Conservation (phyloP, 2,888 invertebrate genomes). For the Petrolisthes cinctipes region DNA sequence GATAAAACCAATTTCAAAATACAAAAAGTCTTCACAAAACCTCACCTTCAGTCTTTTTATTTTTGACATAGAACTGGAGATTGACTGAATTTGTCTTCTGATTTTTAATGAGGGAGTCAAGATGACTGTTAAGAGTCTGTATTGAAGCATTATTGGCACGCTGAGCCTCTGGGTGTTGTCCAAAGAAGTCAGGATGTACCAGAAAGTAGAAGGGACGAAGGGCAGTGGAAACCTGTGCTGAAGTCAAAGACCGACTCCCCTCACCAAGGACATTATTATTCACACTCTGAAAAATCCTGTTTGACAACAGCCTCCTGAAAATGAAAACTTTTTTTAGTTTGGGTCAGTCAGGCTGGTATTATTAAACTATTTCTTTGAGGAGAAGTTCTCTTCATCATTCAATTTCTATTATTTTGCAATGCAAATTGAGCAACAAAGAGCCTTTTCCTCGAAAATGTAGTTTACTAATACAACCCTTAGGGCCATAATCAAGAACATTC, state of each 20-base stretch:
- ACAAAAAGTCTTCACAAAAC: neutral
- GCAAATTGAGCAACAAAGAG: no score
- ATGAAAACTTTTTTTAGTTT: no score
- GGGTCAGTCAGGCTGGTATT: no score
- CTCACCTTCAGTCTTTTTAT: conserved; percentile 47
- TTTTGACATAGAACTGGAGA: conserved; percentile 61
- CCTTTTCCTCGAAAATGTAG: no score
- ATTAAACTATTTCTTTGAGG: no score
- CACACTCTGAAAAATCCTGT: no score
- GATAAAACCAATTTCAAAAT: neutral
- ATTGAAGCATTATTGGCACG: conserved; percentile 90
- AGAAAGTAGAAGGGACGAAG: conserved; percentile 93
- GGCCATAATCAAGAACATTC: no score
- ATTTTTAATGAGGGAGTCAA: conserved; percentile 79
- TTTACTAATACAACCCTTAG: no score
- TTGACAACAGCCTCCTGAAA: no score
- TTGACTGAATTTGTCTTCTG: conserved; percentile 42
- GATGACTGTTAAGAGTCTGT: conserved; percentile 86
- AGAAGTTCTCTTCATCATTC: no score
- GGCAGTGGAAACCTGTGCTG: conserved; percentile 89
- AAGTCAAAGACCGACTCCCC: conserved; percentile 72
- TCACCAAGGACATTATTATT: no score
- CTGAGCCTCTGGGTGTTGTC: conserved; percentile 87
- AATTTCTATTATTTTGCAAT: no score
- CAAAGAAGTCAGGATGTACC: conserved; percentile 96